A percentile compares a stretch with the other conserved stretches of the same genome.
These are phyloP conservation scores for Drosophila putrida DNA, from an alignment of 2,888 invertebrate species.

Conservation along the genomic window DNA sequence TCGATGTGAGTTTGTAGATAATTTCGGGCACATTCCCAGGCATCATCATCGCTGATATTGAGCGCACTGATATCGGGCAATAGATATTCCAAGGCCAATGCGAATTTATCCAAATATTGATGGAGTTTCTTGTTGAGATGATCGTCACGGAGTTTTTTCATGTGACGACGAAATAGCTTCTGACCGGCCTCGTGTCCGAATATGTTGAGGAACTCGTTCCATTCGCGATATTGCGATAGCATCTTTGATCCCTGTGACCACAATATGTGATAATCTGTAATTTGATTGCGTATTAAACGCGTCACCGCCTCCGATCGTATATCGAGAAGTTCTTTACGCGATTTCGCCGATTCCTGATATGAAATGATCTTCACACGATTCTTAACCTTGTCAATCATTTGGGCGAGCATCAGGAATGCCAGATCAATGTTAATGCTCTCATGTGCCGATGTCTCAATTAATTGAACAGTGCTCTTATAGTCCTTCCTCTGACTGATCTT, in stretches of 20 bases:
- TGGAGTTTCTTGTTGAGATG: conserved; percentile 91
- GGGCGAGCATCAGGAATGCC: conserved; percentile 95
- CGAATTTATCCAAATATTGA: conserved; percentile 91
- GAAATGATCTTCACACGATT: conserved; percentile 88
- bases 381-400: conserved; percentile 96
- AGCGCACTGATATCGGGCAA: conserved; percentile 91
- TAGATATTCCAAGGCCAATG: conserved; percentile 91
- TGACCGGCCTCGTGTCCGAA: conserved; percentile 95
- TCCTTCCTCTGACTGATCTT: conserved; percentile 95
- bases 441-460: conserved; percentile 98
- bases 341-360: conserved; percentile 93
- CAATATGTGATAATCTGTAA: conserved; percentile 92
- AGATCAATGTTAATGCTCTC: conserved; percentile 98
- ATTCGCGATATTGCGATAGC: conserved; percentile 94
- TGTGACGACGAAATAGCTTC: conserved; percentile 91
- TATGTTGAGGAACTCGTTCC: conserved; percentile 94
- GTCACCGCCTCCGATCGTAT: conserved; percentile 96
- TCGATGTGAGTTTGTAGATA: conserved; percentile 96
- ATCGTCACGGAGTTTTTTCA: conserved; percentile 93
- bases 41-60: conserved; percentile 88
- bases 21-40: conserved; percentile 95
- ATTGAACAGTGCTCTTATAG: conserved; percentile 94
- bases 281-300: conserved; percentile 93
- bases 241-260: conserved; percentile 96
- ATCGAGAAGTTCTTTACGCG: conserved; percentile 94